Conservation (phyloP, 2,888 invertebrate species). For the Orthosia gothica region DNA sequence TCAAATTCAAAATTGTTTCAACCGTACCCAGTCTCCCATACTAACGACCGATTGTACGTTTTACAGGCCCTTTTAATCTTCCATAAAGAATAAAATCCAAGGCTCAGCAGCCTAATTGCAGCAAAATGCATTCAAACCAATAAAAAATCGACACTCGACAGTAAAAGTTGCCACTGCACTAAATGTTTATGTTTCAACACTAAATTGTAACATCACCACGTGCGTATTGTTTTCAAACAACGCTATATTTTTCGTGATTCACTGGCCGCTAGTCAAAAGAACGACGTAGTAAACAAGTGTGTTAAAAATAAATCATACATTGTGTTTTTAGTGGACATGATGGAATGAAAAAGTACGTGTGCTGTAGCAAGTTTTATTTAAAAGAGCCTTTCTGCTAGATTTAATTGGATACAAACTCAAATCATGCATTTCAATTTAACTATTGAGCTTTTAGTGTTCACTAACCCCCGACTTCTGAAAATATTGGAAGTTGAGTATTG, state of each 20-base stretch:
- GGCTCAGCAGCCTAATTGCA: too few species aligned
- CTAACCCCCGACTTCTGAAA: too few species aligned
- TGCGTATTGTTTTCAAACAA: conserved; percentile 42
- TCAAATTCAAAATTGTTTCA: too few species aligned
- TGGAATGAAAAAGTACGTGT: background rate
- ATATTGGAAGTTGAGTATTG: too few species aligned
- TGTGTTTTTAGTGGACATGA: background rate
- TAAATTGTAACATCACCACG: conserved; percentile 21
- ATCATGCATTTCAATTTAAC: too few species aligned
- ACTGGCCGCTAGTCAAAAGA: conserved; percentile 19
- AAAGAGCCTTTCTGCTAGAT: background rate
- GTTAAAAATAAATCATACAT: conserved; percentile 40
- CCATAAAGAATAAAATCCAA: too few species aligned
- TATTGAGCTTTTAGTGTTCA: too few species aligned
- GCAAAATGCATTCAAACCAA: too few species aligned
- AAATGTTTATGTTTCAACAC: conserved; percentile 4
- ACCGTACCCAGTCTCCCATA: too few species aligned
- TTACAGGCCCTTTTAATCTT: too few species aligned
- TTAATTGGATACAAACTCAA: too few species aligned
- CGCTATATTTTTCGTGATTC: conserved; percentile 16
- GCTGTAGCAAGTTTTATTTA: background rate
- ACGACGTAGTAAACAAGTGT: conserved; percentile 27
- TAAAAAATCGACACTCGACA: background rate
- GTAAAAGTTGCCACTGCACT: background rate
- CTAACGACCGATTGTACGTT: too few species aligned